A percentile compares a stretch with the other conserved stretches of the same genome.
Conservation (phyloP, 2,888 invertebrate species). For the Empis livida region DNA sequence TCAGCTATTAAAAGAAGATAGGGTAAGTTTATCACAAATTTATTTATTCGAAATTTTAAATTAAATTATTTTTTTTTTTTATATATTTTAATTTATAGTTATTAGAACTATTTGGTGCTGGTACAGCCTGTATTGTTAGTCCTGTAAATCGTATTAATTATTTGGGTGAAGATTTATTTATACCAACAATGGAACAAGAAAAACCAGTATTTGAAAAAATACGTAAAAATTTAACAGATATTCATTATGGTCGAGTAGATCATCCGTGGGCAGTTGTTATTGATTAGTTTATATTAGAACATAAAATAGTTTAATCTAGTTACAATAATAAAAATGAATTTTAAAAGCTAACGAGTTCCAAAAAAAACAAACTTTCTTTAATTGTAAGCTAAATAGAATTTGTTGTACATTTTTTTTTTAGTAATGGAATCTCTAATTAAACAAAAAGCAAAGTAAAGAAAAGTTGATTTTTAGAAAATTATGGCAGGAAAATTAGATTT, state of each 20-base stretch:
- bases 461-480: too few species aligned
- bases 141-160: constrained; percentile 82
- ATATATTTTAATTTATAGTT: constrained; percentile 46
- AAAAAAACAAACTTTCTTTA: too few species aligned
- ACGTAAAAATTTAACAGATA: constrained; percentile 64
- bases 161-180: constrained; percentile 47
- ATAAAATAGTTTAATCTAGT: not conserved
- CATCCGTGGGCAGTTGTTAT: constrained; percentile 68
- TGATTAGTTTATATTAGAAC: constrained; percentile 34
- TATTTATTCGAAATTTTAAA: not conserved
- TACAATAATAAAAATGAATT: too few species aligned
- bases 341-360: too few species aligned
- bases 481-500: too few species aligned
- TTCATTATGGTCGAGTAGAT: constrained; percentile 75
- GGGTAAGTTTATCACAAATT: constrained; percentile 48
- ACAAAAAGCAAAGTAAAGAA: too few species aligned
- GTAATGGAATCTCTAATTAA: too few species aligned
- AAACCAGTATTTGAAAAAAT: constrained; percentile 62
- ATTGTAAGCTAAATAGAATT: too few species aligned
- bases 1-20: constrained; percentile 58
- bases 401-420: too few species aligned
- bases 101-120: constrained; percentile 93
- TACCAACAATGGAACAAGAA: constrained; percentile 64
- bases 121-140: constrained; percentile 91
- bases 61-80: constrained; percentile 2